These are phyloP conservation scores for Scylla paramamosain DNA, from an alignment of 1,140 invertebrate genomes.

Conservation along the genomic window DNA sequence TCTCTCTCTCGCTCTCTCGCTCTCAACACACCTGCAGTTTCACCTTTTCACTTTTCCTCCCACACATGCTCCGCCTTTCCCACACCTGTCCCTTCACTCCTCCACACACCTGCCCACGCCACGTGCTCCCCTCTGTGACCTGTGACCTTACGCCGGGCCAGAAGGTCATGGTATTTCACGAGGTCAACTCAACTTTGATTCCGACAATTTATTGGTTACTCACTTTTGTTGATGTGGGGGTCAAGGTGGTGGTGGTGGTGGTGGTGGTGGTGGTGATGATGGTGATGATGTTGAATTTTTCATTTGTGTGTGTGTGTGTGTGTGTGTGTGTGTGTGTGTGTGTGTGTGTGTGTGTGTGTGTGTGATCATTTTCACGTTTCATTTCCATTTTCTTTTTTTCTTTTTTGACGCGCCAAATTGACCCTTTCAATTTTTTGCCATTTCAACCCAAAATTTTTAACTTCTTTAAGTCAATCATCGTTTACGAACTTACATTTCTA, in stretches of 20 bases:
- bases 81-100: not conserved
- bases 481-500: too few relatives aligned
- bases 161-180: slow-evolving; percentile 10
- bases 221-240: not conserved
- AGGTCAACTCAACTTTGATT: not conserved
- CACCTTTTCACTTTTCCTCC: not conserved
- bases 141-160: not conserved
- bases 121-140: not conserved
- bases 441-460: not conserved
- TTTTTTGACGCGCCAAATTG: not conserved
- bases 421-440: not conserved
- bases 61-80: not conserved
- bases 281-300: not conserved
- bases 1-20: too few relatives aligned
- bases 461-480: not conserved
- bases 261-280: not conserved
- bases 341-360: too few relatives aligned
- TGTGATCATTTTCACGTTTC: not conserved
- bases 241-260: not conserved
- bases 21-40: too few relatives aligned
- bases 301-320: not conserved
- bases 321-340: too few relatives aligned
- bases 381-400: not conserved
- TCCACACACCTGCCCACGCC: slow-evolving; percentile 22
- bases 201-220: not conserved